Conservation (phyloP, 2,113 vertebrate genomes). For the Melanostigma gelatinosum region DNA sequence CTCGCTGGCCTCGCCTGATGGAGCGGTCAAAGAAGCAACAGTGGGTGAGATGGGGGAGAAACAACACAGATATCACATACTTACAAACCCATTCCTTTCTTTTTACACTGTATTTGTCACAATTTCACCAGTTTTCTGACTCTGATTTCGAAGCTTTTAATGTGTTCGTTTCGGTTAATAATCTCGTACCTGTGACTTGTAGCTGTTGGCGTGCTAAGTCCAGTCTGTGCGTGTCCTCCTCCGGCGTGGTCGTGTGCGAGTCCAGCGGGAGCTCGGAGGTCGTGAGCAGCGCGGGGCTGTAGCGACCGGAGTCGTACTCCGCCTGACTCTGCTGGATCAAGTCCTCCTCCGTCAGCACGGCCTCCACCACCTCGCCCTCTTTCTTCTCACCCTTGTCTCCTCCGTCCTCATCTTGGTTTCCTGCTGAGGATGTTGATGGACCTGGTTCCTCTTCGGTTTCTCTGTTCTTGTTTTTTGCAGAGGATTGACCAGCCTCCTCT, state of each 20-base stretch:
- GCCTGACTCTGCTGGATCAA: slow-evolving; percentile 97
- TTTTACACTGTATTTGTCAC: neutral
- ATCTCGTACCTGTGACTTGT: slow-evolving; percentile 89
- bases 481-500: slow-evolving; percentile 43
- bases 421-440: slow-evolving; percentile 59
- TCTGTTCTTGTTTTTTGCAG: slow-evolving; percentile 15
- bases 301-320: slow-evolving; percentile 92
- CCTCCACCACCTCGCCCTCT: slow-evolving; percentile 84
- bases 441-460: slow-evolving; percentile 36
- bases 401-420: slow-evolving; percentile 32
- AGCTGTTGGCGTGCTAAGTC: slow-evolving; percentile 90
- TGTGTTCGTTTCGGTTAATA: neutral
- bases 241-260: slow-evolving; percentile 87
- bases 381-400: slow-evolving; percentile 44
- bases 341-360: slow-evolving; percentile 96
- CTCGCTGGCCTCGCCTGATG: slow-evolving; percentile 90
- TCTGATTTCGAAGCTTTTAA: neutral
- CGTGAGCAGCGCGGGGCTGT: slow-evolving; percentile 91
- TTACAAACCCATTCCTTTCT: neutral
- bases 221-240: slow-evolving; percentile 90
- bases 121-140: neutral
- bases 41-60: neutral
- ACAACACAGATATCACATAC: neutral
- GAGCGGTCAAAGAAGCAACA: slow-evolving; percentile 5
- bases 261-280: slow-evolving; percentile 92